These are phyloP conservation scores for Thalassarche chlororhynchos DNA, from an alignment of 2,113 vertebrate genomes.

Conservation along the genomic window DNA sequence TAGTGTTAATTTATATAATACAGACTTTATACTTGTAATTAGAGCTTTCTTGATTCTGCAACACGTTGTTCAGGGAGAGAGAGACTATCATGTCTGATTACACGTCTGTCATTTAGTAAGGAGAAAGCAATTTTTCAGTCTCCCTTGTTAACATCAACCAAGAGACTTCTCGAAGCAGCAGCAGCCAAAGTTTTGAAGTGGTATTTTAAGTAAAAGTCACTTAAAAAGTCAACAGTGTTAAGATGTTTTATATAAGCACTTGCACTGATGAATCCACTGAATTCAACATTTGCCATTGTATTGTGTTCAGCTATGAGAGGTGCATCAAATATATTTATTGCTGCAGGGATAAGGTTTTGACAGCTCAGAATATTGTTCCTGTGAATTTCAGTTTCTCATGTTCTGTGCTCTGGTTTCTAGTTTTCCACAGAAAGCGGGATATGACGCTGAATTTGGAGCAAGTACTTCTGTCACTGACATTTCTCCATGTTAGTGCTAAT, in stretches of 20 bases:
- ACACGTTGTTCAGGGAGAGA: neutral
- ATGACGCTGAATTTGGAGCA: neutral
- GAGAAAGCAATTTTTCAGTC: neutral
- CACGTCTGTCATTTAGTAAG: neutral
- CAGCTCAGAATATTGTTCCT: neutral
- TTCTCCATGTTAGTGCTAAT: neutral
- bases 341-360: neutral
- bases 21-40: conserved; percentile 9
- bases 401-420: neutral
- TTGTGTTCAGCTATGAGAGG: neutral
- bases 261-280: neutral
- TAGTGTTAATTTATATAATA: conserved; percentile 22
- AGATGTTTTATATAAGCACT: neutral
- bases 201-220: neutral
- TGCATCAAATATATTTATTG: neutral
- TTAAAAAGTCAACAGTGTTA: neutral
- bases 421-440: neutral
- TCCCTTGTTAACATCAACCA: neutral
- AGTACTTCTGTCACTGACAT: neutral
- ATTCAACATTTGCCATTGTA: neutral
- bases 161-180: neutral
- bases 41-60: neutral
- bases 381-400: neutral
- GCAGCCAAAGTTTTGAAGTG: neutral
- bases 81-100: conserved; percentile 19